Percentiles rank a stretch among this genome's conserved stretches.
Conservation (phyloP, 2,888 invertebrate species). For the Callyntrura guangdongensis region DNA sequence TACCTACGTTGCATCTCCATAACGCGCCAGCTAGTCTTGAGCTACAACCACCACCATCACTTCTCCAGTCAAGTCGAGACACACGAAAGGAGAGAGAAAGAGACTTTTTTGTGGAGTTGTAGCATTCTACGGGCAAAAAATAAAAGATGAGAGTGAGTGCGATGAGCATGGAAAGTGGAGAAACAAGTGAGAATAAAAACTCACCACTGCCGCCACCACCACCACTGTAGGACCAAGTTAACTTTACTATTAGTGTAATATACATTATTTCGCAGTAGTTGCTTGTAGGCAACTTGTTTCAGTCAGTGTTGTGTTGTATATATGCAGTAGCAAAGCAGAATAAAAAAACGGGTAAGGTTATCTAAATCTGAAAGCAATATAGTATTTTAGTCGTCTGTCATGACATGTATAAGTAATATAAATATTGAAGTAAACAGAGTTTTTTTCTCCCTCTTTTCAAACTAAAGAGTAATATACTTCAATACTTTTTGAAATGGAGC, state of each 20-base stretch:
- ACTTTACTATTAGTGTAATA: conserved; percentile 72
- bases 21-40: not conserved
- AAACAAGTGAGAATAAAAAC: conserved; percentile 66
- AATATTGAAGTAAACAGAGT: not conserved
- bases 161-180: conserved; percentile 31
- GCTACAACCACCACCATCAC: not conserved
- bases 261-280: conserved; percentile 11
- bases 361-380: not conserved
- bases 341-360: conserved; percentile 26
- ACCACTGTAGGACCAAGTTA: conserved; percentile 57
- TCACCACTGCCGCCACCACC: not conserved
- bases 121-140: conserved; percentile 35
- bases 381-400: not conserved
- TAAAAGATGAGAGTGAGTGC: conserved; percentile 48
- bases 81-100: not conserved
- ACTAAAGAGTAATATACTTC: conserved; percentile 10
- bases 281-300: conserved; percentile 42
- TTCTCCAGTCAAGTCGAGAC: not conserved
- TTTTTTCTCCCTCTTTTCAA: not conserved
- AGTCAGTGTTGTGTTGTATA: not conserved
- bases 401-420: not conserved
- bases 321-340: not conserved
- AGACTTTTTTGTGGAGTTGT: conserved; percentile 57
- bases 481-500: conserved; percentile 58
- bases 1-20: not conserved